phyloP scores from a whole-genome alignment of 2,888 invertebrate genomes.

The Dasypogon diadema region DNA sequence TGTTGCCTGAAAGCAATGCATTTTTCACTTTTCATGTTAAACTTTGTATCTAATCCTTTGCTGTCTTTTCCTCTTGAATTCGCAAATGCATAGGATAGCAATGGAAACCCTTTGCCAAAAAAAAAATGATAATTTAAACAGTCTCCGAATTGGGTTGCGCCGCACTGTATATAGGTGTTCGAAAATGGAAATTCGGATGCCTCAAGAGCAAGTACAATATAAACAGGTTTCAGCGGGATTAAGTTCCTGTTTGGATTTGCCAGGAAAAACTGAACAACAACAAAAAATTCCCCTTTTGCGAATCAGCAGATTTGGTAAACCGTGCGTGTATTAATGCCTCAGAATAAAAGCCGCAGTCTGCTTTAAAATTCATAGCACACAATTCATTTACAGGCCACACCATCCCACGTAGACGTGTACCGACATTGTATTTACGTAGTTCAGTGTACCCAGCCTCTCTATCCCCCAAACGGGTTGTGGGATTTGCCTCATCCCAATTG shows the following conservation, averaged over 20 bases:
- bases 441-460: neutral
- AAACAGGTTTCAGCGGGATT: neutral
- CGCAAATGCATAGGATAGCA: neutral
- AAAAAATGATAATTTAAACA: neutral
- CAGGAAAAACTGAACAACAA: slow-evolving; percentile 2
- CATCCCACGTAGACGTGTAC: neutral
- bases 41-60: no score
- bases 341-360: slow-evolving; percentile 11
- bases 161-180: neutral
- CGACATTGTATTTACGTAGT: neutral
- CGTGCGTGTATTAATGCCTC: slow-evolving; percentile 42
- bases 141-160: no score
- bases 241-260: slow-evolving; percentile 8
- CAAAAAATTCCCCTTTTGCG: slow-evolving; percentile 20
- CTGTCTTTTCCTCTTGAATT: no score
- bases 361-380: slow-evolving; percentile 46
- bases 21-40: no score
- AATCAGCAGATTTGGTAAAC: slow-evolving; percentile 48
- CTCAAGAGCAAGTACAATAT: no score
- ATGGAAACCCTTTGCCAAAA: neutral
- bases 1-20: no score
- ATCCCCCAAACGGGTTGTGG: neutral
- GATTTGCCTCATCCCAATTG: neutral
- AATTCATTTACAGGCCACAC: slow-evolving; percentile 44
- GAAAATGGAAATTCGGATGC: neutral